A percentile compares a stretch with the other conserved stretches of the same genome.
Conservation (phyloP, 2,888 invertebrate species). For the Oscheius sp. region DNA sequence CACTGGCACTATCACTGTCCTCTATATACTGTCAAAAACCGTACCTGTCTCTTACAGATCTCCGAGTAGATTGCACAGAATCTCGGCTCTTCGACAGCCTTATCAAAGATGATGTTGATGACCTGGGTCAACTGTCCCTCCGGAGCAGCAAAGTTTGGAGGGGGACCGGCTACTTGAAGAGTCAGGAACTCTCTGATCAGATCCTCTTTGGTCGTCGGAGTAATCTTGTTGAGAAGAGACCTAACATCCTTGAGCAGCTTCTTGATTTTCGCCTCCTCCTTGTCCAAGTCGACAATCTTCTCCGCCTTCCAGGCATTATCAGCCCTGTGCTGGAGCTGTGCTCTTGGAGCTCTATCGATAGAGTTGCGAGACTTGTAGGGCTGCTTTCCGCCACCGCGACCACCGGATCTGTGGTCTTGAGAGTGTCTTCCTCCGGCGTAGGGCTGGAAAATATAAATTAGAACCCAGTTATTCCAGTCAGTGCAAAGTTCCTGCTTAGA, state of each 20-base stretch:
- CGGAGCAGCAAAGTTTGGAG: conserved; percentile 25
- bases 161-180: conserved; percentile 44
- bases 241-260: conserved; percentile 59
- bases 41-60: conserved; percentile 49
- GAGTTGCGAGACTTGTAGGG: conserved; percentile 19
- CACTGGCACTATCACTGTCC: no score
- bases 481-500: no score
- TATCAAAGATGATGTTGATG: conserved; percentile 60
- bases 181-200: conserved; percentile 57
- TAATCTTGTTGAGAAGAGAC: conserved; percentile 67
- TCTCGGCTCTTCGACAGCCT: conserved; percentile 64
- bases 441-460: no score
- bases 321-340: conserved; percentile 17
- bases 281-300: conserved; percentile 38
- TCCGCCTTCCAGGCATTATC: conserved; percentile 64
- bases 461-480: no score
- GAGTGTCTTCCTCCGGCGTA: background rate
- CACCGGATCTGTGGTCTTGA: conserved; percentile 15
- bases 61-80: conserved; percentile 60
- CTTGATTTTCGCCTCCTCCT: conserved; percentile 45
- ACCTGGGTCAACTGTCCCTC: conserved; percentile 42
- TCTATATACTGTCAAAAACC: background rate
- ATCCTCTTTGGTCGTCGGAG: conserved; percentile 58
- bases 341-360: conserved; percentile 36
- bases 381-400: conserved; percentile 18